These are phyloP conservation scores for Leucophenga varia DNA, from an alignment of 1,140 invertebrate species.

Conservation along the genomic window DNA sequence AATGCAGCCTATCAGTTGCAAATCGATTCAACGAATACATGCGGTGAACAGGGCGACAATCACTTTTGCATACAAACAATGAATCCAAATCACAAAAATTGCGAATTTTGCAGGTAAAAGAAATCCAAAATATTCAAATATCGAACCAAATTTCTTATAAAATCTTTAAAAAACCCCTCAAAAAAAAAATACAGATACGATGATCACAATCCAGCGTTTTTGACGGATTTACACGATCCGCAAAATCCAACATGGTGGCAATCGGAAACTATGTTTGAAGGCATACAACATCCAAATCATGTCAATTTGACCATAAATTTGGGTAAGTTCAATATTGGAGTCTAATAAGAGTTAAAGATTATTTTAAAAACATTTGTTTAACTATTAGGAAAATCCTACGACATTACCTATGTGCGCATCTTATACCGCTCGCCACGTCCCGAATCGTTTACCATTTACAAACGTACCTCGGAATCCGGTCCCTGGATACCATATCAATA, in stretches of 20 bases:
- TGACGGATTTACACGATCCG: conserved; percentile 89
- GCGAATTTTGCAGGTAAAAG: conserved; percentile 56
- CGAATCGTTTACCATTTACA: conserved; percentile 97
- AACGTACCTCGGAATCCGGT: conserved; percentile 74
- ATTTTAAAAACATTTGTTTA: not conserved
- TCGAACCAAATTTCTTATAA: not conserved
- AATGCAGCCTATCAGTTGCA: conserved; percentile 88
- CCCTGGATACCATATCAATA: conserved; percentile 96
- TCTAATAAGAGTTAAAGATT: not conserved
- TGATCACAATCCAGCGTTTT: conserved; percentile 59
- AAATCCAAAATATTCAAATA: not conserved
- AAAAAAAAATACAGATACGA: conserved; percentile 18
- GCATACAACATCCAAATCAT: conserved; percentile 83
- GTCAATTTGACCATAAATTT: conserved; percentile 92
- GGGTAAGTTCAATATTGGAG: conserved; percentile 63
- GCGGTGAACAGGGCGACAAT: conserved; percentile 74
- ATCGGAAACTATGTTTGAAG: conserved; percentile 94
- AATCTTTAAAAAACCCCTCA: not conserved
- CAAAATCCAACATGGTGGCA: conserved; percentile 97
- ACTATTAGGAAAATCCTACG: conserved; percentile 86
- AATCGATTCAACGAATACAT: conserved; percentile 95
- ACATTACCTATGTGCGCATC: conserved; percentile 94
- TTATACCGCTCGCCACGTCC: conserved; percentile 93
- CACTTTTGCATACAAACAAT: conserved; percentile 91
- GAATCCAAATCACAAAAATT: conserved; percentile 59